Evolutionary conservation across 2,888 invertebrate species (phyloP).

Genomic region (Caenorhabditis sulstoni): DNA sequence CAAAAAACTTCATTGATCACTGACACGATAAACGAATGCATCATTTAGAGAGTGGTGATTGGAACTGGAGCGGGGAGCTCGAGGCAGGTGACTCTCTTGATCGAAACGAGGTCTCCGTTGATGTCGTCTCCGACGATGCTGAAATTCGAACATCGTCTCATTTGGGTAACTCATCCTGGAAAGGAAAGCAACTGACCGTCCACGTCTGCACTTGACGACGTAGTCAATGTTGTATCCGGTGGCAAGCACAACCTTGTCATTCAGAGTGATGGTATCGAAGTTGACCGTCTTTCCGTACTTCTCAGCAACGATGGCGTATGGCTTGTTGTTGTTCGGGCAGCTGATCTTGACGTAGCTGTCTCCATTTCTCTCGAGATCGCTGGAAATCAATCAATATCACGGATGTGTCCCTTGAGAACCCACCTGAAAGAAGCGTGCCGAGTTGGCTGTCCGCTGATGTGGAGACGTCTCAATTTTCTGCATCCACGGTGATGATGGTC

Average conservation of each 20-base stretch:
- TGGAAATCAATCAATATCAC: slow-evolving; percentile 6
- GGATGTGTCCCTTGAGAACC: neutral
- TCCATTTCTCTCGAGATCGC: slow-evolving; percentile 35
- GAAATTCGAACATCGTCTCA: neutral
- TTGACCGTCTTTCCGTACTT: neutral
- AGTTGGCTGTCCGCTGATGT: neutral
- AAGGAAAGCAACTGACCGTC: neutral
- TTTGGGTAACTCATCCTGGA: neutral
- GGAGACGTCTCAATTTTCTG: slow-evolving; percentile 9
- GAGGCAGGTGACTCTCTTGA: slow-evolving; percentile 17
- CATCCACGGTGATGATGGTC: slow-evolving; percentile 6
- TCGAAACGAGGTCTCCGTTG: slow-evolving; percentile 9
- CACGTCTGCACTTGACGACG: slow-evolving; percentile 17
- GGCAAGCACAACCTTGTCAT: slow-evolving; percentile 4
- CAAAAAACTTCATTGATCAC: too few relatives aligned
- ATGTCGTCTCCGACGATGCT: neutral
- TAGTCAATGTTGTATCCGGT: slow-evolving; percentile 32
- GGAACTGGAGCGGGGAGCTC: neutral
- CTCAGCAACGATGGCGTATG: slow-evolving; percentile 17
- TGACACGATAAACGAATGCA: too few relatives aligned
- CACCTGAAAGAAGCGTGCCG: slow-evolving; percentile 10
- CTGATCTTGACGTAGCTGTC: slow-evolving; percentile 21
- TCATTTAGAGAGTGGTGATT: slow-evolving; percentile 2
- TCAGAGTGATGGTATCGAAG: neutral
- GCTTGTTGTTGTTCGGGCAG: slow-evolving; percentile 22